These are phyloP conservation scores for Nautilus pompilius DNA, from an alignment of 1,140 invertebrate genomes.

Conservation along the genomic window DNA sequence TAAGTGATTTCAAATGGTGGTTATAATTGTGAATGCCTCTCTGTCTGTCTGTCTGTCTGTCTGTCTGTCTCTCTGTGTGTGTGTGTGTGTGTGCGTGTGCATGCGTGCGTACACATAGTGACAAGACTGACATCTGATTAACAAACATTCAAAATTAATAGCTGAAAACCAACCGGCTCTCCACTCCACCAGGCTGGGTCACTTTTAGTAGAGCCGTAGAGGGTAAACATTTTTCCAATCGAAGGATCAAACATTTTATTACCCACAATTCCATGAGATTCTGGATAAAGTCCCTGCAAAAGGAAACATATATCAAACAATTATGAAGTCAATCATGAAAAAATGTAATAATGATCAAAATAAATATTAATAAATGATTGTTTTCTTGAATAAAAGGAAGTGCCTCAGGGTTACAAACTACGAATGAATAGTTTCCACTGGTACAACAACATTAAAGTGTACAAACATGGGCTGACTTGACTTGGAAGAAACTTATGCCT, in stretches of 20 bases:
- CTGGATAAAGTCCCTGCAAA: slow-evolving; percentile 61
- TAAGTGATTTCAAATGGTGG: too few relatives aligned
- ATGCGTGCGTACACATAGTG: background rate
- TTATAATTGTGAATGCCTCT: too few relatives aligned
- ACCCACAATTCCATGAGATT: slow-evolving; percentile 66
- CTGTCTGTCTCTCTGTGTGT: slow-evolving; percentile 8
- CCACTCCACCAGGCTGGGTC: slow-evolving; percentile 40
- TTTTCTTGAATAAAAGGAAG: too few relatives aligned
- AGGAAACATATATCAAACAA: too few relatives aligned
- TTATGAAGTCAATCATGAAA: too few relatives aligned
- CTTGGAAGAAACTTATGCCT: too few relatives aligned
- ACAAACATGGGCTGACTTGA: too few relatives aligned
- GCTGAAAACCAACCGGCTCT: slow-evolving; percentile 40
- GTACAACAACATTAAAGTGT: too few relatives aligned
- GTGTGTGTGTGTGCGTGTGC: slow-evolving; percentile 8
- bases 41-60: slow-evolving; percentile 11
- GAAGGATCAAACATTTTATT: slow-evolving; percentile 66
- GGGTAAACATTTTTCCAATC: slow-evolving; percentile 49
- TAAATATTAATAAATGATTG: too few relatives aligned
- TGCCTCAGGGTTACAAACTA: too few relatives aligned
- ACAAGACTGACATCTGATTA: background rate
- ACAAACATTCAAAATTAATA: background rate
- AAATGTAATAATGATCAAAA: too few relatives aligned
- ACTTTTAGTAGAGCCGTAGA: slow-evolving; percentile 36
- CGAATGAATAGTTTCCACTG: too few relatives aligned